Conservation (phyloP, 2,113 vertebrate genomes). For the Corythaixoides concolor region DNA sequence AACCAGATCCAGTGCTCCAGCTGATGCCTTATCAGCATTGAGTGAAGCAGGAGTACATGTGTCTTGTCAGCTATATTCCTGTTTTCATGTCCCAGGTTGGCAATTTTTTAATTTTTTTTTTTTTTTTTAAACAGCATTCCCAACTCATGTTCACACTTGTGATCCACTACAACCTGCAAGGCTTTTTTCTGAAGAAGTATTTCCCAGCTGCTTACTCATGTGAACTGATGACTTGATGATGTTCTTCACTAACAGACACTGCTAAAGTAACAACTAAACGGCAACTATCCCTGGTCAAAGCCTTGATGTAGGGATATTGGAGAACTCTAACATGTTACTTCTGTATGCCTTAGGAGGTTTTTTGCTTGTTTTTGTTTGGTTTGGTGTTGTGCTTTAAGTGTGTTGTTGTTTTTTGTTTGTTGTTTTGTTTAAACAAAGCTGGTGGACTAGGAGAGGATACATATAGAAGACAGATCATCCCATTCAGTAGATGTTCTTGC, state of each 20-base stretch:
- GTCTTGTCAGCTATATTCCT: constrained; percentile 41
- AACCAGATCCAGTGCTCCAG: constrained; percentile 21
- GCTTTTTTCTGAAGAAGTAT: background rate
- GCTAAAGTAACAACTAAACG: background rate
- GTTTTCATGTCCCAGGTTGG: background rate
- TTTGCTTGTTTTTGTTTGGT: background rate
- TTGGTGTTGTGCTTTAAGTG: background rate
- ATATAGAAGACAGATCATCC: background rate
- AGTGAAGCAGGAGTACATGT: constrained; percentile 50
- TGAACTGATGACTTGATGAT: background rate
- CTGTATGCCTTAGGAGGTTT: background rate
- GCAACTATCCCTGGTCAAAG: background rate
- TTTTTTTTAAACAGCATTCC: background rate
- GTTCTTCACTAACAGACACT: background rate
- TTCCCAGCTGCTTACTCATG: background rate
- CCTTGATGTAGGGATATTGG: background rate
- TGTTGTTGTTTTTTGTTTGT: background rate
- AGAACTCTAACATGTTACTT: background rate
- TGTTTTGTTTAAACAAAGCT: background rate
- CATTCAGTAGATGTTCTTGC: background rate
- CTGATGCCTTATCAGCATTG: constrained; percentile 62
- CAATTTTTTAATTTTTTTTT: background rate
- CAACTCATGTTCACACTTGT: constrained; percentile 26
- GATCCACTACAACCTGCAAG: background rate
- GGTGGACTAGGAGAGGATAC: background rate